Conservation (phyloP, 2,888 invertebrate genomes). For the Trichogramma dendrolimi region DNA sequence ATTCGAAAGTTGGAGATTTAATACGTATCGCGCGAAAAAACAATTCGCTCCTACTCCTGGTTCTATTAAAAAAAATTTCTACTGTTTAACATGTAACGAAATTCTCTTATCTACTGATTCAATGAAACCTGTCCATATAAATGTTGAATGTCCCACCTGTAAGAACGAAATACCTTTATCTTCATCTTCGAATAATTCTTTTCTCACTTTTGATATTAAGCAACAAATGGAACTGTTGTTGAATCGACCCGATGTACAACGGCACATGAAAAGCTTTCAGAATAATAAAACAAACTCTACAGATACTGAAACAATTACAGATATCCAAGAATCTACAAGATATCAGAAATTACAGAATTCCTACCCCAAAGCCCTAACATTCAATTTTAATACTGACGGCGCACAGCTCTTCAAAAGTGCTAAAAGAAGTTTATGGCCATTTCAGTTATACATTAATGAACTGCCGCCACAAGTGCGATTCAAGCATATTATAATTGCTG, state of each 20-base stretch:
- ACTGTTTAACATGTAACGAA: constrained; percentile 6
- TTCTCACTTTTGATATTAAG: constrained; percentile 13
- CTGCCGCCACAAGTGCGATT: no score
- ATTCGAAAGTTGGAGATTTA: constrained; percentile 1
- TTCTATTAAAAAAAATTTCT: constrained; percentile 5
- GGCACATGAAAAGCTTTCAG: neutral
- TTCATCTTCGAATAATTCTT: constrained; percentile 13
- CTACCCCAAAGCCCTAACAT: no score
- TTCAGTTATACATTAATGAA: no score
- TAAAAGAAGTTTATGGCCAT: no score
- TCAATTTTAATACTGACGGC: no score
- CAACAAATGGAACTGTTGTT: constrained; percentile 16
- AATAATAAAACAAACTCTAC: neutral
- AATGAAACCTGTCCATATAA: neutral
- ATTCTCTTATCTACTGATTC: constrained; percentile 7
- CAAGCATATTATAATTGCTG: constrained; percentile 3
- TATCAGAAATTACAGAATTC: neutral
- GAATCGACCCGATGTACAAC: constrained; percentile 9
- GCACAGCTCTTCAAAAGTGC: no score
- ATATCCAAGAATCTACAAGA: constrained; percentile 5
- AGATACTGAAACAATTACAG: constrained; percentile 2
- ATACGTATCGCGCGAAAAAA: constrained; percentile 1
- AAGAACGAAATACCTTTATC: constrained; percentile 1
- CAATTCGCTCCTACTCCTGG: constrained; percentile 13
- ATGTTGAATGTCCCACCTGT: constrained; percentile 8